phyloP scores from a whole-genome alignment of 2,113 vertebrate genomes.

The Paramisgurnus dabryanus region DNA sequence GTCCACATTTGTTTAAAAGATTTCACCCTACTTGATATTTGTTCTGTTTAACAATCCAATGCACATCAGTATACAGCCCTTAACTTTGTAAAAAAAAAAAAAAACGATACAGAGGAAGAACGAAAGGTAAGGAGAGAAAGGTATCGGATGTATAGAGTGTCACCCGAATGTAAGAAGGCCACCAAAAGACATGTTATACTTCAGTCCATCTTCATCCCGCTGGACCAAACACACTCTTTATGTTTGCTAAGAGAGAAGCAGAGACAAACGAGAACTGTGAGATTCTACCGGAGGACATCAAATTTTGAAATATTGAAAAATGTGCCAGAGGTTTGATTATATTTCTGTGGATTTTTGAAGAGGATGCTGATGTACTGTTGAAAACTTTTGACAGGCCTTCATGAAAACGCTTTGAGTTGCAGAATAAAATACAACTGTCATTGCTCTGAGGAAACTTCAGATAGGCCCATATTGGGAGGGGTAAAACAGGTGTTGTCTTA shows the following conservation, averaged over 20 bases:
- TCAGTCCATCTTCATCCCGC: conserved; percentile 26
- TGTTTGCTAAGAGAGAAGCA: conserved; percentile 4
- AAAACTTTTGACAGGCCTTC: neutral
- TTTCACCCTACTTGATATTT: conserved; percentile 18
- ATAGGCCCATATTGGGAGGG: conserved; percentile 12
- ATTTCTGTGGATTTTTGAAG: neutral
- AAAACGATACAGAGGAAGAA: conserved; percentile 32
- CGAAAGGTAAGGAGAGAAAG: conserved; percentile 50
- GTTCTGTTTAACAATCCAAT: conserved; percentile 12
- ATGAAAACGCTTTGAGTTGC: neutral
- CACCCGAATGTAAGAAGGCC: conserved; percentile 49
- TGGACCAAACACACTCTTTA: conserved; percentile 51
- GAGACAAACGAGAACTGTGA: neutral
- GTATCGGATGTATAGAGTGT: conserved; percentile 53
- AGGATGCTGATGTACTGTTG: neutral
- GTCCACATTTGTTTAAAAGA: no score
- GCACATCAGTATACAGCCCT: conserved; percentile 46
- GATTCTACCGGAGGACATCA: conserved; percentile 6
- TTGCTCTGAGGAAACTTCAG: conserved; percentile 5
- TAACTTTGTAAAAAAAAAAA: conserved; percentile 6
- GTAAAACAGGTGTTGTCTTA: conserved; percentile 49
- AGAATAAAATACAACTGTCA: neutral
- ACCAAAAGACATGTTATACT: conserved; percentile 43
- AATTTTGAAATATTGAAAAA: neutral
- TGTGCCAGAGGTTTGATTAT: conserved; percentile 23